These are phyloP conservation scores for Lamellibrachia luymesi DNA, from an alignment of 1,140 invertebrate genomes.

Conservation along the genomic window DNA sequence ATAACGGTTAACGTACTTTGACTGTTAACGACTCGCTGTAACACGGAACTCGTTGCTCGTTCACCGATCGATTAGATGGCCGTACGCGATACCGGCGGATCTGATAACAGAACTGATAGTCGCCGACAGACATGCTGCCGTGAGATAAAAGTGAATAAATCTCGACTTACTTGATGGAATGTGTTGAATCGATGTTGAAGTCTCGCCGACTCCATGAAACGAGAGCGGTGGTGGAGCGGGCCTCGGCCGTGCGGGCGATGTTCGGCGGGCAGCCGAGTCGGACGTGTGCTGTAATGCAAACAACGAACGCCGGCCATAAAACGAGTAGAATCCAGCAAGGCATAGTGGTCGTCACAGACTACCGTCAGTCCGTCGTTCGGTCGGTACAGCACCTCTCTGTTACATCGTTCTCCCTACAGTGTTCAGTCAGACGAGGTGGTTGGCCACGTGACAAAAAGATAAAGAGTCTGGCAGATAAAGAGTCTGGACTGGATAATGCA, in stretches of 20 bases:
- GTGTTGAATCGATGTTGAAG: conserved; percentile 7
- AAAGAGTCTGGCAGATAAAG: not conserved
- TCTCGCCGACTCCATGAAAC: conserved; percentile 4
- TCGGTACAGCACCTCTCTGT: not conserved
- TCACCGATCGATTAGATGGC: not conserved
- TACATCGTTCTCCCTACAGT: not conserved
- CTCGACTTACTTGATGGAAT: conserved; percentile 14
- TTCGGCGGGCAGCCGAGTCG: conserved; percentile 1
- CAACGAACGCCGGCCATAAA: not conserved
- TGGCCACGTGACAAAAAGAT: not conserved
- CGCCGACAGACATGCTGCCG: not conserved
- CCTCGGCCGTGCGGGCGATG: not conserved
- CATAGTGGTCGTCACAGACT: not conserved
- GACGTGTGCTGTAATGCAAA: not conserved
- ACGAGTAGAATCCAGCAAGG: not conserved
- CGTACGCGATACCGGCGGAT: not conserved
- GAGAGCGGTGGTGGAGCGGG: not conserved
- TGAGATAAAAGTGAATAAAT: not conserved
- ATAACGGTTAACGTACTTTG: not conserved
- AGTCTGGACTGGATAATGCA: not conserved
- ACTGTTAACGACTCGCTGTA: not conserved
- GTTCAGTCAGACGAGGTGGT: not conserved
- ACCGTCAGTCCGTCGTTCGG: not conserved
- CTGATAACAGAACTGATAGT: not conserved
- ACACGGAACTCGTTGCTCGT: not conserved